phyloP scores from a whole-genome alignment of 2,888 invertebrate genomes.

The Meteorus colon region DNA sequence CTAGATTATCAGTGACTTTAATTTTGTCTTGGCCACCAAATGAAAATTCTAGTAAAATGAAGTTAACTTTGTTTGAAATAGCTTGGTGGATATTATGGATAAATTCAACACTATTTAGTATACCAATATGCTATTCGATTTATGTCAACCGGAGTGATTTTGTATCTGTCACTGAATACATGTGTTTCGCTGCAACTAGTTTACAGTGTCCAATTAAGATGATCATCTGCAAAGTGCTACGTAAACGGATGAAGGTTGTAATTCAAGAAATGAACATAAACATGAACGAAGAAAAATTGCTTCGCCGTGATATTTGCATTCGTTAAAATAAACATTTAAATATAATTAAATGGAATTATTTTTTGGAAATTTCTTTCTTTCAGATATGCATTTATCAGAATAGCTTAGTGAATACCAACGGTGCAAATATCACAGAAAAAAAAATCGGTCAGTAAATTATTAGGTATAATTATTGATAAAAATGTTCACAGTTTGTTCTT shows the following conservation, averaged over 20 bases:
- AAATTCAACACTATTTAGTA: slow-evolving; percentile 8
- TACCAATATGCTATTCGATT: slow-evolving; percentile 30
- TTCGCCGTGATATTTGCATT: too few relatives aligned
- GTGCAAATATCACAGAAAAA: background rate
- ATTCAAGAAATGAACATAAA: background rate
- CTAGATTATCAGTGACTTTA: background rate
- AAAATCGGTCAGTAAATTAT: too few relatives aligned
- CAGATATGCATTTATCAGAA: too few relatives aligned
- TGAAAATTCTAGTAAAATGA: background rate
- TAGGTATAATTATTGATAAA: background rate
- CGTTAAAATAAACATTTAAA: too few relatives aligned
- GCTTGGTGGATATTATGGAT: slow-evolving; percentile 31
- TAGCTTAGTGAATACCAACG: too few relatives aligned
- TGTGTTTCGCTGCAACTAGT: slow-evolving; percentile 28
- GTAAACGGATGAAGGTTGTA: slow-evolving; percentile 39
- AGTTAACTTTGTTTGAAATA: slow-evolving; percentile 24
- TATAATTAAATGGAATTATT: too few relatives aligned
- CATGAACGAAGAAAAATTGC: too few relatives aligned
- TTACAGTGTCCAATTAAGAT: slow-evolving; percentile 36
- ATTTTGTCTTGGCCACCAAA: slow-evolving; percentile 8
- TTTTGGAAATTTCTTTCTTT: too few relatives aligned
- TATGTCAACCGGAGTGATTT: slow-evolving; percentile 13
- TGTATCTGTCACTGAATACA: slow-evolving; percentile 25
- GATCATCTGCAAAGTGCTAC: slow-evolving; percentile 35
- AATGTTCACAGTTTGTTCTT: slow-evolving; percentile 46